phyloP scores from a whole-genome alignment of 1,140 invertebrate genomes.

The Samia ricini region DNA sequence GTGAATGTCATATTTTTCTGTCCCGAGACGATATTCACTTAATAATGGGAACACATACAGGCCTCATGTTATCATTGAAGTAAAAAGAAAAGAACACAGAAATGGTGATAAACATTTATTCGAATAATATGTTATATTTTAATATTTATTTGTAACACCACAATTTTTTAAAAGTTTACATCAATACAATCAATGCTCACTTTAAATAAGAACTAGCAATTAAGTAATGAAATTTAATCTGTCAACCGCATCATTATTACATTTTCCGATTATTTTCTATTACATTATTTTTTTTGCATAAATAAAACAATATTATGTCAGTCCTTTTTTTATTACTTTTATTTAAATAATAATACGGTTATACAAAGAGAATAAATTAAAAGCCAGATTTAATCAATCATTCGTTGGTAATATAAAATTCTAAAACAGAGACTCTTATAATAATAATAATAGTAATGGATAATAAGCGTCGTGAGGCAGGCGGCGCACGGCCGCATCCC shows the following conservation, averaged over 20 bases:
- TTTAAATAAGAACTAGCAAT: slow-evolving; percentile 55
- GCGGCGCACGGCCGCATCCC: slow-evolving; percentile 8
- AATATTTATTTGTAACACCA: slow-evolving; percentile 74
- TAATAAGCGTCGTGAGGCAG: slow-evolving; percentile 37
- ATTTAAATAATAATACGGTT: slow-evolving; percentile 75
- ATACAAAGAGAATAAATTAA: slow-evolving; percentile 77
- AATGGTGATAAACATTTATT: slow-evolving; percentile 74
- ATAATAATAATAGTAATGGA: slow-evolving; percentile 56
- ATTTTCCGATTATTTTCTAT: slow-evolving; percentile 3
- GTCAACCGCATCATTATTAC: slow-evolving; percentile 37
- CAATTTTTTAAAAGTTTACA: slow-evolving; percentile 69
- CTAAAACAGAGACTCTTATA: slow-evolving; percentile 71
- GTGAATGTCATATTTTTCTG: too few relatives aligned
- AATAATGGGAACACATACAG: too few relatives aligned
- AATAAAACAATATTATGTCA: slow-evolving; percentile 74
- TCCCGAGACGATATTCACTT: too few relatives aligned
- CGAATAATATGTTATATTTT: slow-evolving; percentile 70
- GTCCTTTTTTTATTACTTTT: slow-evolving; percentile 61
- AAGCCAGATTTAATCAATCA: slow-evolving; percentile 72
- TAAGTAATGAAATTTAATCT: slow-evolving; percentile 58
- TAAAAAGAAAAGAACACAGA: slow-evolving; percentile 52
- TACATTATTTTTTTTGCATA: slow-evolving; percentile 40
- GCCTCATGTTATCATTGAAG: too few relatives aligned
- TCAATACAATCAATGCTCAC: slow-evolving; percentile 31
- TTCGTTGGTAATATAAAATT: slow-evolving; percentile 77